A percentile compares a stretch with the other conserved stretches of the same genome.
Evolutionary conservation across 1,140 invertebrate genomes (phyloP).

Genomic region (Saxidomus purpurata): DNA sequence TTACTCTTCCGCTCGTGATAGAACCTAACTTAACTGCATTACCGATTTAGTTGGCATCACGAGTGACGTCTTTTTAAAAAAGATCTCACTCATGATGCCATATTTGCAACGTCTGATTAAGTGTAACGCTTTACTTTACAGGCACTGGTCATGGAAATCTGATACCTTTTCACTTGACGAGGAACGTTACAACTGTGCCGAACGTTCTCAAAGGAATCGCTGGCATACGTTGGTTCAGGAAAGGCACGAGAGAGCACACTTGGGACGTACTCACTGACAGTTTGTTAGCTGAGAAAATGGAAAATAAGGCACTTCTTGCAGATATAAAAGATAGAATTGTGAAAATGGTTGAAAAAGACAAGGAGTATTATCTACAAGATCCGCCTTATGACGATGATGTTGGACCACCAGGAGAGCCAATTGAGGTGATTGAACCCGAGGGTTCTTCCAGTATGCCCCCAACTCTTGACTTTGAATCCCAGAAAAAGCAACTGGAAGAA

Average conservation of each 20-base stretch:
- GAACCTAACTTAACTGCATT: too few relatives aligned
- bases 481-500: neutral
- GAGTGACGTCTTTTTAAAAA: too few relatives aligned
- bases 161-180: conserved; percentile 54
- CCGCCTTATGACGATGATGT: conserved; percentile 43
- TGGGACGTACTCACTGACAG: conserved; percentile 29
- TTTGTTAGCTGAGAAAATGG: conserved; percentile 19
- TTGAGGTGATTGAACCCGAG: conserved; percentile 36
- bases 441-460: neutral
- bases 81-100: too few relatives aligned
- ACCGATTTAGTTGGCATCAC: too few relatives aligned
- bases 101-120: too few relatives aligned
- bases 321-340: conserved; percentile 33
- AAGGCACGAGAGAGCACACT: conserved; percentile 19
- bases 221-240: conserved; percentile 52
- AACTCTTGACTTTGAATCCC: neutral
- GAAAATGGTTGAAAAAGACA: conserved; percentile 20
- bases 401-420: neutral
- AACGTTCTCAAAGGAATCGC: conserved; percentile 48
- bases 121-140: neutral
- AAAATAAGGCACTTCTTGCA: neutral
- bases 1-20: too few relatives aligned
- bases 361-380: conserved; percentile 43
- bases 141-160: conserved; percentile 44
- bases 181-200: conserved; percentile 25